Conservation (phyloP, 1,140 invertebrate genomes). For the Theocolax elegans region DNA sequence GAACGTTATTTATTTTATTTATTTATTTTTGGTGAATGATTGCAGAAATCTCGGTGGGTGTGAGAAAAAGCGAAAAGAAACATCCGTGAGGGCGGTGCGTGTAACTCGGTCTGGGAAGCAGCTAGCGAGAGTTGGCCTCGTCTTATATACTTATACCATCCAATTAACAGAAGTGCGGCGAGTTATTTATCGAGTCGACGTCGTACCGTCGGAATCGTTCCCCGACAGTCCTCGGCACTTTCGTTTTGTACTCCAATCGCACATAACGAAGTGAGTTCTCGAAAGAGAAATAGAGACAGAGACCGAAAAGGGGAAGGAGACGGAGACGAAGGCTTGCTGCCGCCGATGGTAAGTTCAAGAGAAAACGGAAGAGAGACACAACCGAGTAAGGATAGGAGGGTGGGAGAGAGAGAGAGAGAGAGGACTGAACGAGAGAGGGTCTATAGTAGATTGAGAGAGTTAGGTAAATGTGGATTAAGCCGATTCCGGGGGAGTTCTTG, state of each 20-base stretch:
- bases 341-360: too few species aligned
- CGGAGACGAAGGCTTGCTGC: too few species aligned
- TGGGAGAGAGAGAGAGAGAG: background rate
- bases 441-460: slow-evolving; percentile 16
- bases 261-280: slow-evolving; percentile 17
- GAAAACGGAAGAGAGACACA: background rate
- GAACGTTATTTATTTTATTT: too few species aligned
- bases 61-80: background rate
- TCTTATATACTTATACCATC: slow-evolving; percentile 13
- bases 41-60: too few species aligned
- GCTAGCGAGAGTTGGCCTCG: background rate
- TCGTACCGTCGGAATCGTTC: background rate
- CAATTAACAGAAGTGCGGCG: slow-evolving; percentile 14
- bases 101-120: background rate
- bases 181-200: slow-evolving; percentile 18
- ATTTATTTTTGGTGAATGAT: too few species aligned
- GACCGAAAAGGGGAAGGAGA: background rate
- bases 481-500: slow-evolving; percentile 12
- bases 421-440: background rate
- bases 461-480: slow-evolving; percentile 29
- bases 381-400: background rate
- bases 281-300: slow-evolving; percentile 29
- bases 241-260: slow-evolving; percentile 18
- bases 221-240: background rate
- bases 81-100: background rate